Evolutionary conservation across 2,888 invertebrate species (phyloP).

Genomic region (Papilio elwesi): DNA sequence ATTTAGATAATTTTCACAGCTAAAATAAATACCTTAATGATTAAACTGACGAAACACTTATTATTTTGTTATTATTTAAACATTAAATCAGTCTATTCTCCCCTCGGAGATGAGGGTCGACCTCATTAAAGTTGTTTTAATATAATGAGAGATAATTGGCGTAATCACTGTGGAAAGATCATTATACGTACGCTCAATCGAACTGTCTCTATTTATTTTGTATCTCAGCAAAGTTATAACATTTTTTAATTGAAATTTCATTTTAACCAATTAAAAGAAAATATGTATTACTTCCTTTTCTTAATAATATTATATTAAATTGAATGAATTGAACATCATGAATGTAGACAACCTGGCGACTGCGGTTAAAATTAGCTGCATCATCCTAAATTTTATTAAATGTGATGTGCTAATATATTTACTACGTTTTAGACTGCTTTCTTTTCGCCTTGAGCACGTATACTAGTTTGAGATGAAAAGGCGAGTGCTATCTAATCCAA

Average conservation of each 20-base stretch:
- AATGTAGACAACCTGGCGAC: too few species aligned
- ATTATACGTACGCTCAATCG: conserved; percentile 27
- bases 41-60: conserved; percentile 25
- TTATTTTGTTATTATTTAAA: conserved; percentile 35
- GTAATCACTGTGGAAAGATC: conserved; percentile 33
- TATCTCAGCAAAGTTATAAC: background rate
- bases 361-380: too few species aligned
- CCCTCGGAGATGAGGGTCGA: conserved; percentile 34
- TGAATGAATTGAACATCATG: too few species aligned
- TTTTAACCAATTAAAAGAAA: too few species aligned
- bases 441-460: conserved; percentile 1
- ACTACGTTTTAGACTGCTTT: background rate
- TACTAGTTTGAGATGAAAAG: conserved; percentile 5
- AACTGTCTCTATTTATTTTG: conserved; percentile 17
- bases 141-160: conserved; percentile 39
- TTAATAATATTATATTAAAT: too few species aligned
- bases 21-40: conserved; percentile 20
- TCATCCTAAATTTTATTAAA: background rate
- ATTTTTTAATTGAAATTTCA: conserved; percentile 5
- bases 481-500: conserved; percentile 5
- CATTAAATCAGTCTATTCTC: conserved; percentile 37
- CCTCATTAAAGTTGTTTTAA: conserved; percentile 41
- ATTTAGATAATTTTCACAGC: conserved; percentile 4
- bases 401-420: background rate
- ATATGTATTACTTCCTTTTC: too few species aligned